Evolutionary conservation across 2,888 invertebrate genomes (phyloP).

Genomic region (Campoletis raptor): DNA sequence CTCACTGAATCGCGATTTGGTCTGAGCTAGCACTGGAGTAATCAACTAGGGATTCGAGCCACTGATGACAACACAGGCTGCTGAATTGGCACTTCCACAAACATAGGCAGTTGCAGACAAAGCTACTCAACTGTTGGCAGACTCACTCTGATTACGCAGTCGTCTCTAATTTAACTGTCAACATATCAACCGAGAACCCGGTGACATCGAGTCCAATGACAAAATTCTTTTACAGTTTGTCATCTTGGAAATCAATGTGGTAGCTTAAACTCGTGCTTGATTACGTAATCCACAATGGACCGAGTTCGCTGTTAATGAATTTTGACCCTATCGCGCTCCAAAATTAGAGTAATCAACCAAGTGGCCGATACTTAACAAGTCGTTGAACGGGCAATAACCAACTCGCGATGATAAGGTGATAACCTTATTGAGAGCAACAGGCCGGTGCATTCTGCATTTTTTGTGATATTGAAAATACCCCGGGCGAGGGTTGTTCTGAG

Average conservation of each 20-base stretch:
- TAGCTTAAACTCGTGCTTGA: not conserved
- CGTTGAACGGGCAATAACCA: not conserved
- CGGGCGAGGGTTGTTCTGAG: constrained; percentile 78
- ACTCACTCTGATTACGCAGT: constrained; percentile 41
- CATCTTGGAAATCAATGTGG: not conserved
- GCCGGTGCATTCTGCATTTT: constrained; percentile 75
- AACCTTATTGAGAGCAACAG: constrained; percentile 75
- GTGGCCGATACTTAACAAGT: not conserved
- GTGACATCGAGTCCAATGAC: constrained; percentile 2
- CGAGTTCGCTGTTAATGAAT: not conserved
- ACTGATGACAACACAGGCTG: constrained; percentile 23
- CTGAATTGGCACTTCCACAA: constrained; percentile 45
- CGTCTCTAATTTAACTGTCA: constrained; percentile 11
- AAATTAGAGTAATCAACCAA: not conserved
- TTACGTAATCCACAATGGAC: not conserved
- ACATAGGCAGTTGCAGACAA: constrained; percentile 42
- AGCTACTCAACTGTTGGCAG: constrained; percentile 8
- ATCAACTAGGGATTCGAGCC: constrained; percentile 44
- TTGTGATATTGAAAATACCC: constrained; percentile 84
- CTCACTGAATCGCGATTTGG: constrained; percentile 35
- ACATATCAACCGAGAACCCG: constrained; percentile 25
- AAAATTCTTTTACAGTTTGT: not conserved
- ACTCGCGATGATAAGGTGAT: not conserved
- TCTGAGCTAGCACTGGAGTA: constrained; percentile 28
- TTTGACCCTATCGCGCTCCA: not conserved